phyloP scores from a whole-genome alignment of 2,113 vertebrate genomes.

The Falco punctatus region DNA sequence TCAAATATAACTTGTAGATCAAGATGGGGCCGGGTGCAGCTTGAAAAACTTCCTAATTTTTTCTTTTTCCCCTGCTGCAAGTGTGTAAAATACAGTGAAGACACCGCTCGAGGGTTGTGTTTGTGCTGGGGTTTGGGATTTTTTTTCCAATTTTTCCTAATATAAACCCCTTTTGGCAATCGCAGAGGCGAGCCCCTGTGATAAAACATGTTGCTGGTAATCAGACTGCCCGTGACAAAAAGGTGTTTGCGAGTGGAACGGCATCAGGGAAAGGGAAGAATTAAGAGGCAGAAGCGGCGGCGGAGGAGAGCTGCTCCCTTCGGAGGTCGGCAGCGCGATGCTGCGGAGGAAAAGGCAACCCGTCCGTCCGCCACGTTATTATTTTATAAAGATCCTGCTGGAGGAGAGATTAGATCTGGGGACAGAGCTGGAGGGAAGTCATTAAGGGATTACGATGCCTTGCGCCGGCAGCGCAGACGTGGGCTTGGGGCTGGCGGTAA shows the following conservation, averaged over 20 bases:
- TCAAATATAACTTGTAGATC: not conserved
- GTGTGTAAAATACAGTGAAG: not conserved
- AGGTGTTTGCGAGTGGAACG: not conserved
- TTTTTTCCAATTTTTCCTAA: not conserved
- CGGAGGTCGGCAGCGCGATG: not conserved
- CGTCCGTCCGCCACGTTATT: not conserved
- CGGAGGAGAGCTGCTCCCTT: not conserved
- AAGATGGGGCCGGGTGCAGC: not conserved
- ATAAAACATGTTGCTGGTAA: not conserved
- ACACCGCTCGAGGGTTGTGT: accelerated
- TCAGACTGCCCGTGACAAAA: not conserved
- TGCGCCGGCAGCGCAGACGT: not conserved
- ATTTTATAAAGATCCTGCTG: not conserved
- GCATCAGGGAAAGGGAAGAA: not conserved
- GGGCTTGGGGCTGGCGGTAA: not conserved
- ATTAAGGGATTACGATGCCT: not conserved
- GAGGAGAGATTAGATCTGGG: not conserved
- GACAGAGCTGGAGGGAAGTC: not conserved
- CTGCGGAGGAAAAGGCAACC: not conserved
- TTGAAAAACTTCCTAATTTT: conserved; percentile 17
- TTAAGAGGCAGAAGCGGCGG: not conserved
- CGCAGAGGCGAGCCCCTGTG: not conserved
- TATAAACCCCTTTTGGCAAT: not conserved
- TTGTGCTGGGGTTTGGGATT: not conserved
- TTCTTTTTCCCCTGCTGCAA: accelerated